Percentiles rank a stretch among this genome's conserved stretches.
phyloP scores from a whole-genome alignment of 2,888 invertebrate genomes.

The Phrixothrix hirtus region DNA sequence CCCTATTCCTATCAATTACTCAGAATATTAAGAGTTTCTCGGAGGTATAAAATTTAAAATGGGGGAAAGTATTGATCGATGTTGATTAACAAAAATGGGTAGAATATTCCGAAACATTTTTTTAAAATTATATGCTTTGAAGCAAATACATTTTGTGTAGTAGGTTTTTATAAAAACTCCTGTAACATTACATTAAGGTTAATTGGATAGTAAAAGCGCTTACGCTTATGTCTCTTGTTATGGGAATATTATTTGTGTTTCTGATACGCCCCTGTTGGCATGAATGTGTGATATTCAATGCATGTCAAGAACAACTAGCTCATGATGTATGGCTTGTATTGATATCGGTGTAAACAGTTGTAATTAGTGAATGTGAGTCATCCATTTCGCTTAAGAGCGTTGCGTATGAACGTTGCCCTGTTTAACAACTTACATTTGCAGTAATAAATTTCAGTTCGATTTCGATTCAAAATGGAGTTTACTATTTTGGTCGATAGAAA shows the following conservation, averaged over 20 bases:
- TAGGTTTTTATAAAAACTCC: too few species aligned
- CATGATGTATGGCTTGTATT: constrained; percentile 35
- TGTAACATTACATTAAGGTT: too few species aligned
- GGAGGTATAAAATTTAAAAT: too few species aligned
- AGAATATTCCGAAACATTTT: too few species aligned
- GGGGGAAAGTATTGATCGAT: too few species aligned
- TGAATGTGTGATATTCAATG: constrained; percentile 36
- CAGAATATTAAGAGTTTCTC: too few species aligned
- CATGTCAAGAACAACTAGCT: constrained; percentile 34
- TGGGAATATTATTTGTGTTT: constrained; percentile 1
- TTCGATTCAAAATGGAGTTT: not conserved
- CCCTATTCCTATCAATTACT: too few species aligned
- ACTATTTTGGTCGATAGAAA: constrained; percentile 9
- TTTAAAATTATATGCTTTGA: too few species aligned
- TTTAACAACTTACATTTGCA: not conserved
- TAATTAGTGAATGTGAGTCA: constrained; percentile 36
- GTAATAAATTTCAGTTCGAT: constrained; percentile 9
- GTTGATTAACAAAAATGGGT: too few species aligned
- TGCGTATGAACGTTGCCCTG: constrained; percentile 3
- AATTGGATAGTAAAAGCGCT: too few species aligned
- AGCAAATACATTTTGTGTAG: too few species aligned
- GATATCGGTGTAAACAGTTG: constrained; percentile 39
- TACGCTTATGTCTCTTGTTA: constrained; percentile 2
- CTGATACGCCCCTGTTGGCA: constrained; percentile 13
- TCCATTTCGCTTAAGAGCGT: constrained; percentile 8